Evolutionary conservation across 2,888 invertebrate genomes (phyloP), one percentile per base, ranked within the genome.

Genomic region (Lasioglossum malachurum): DNA sequence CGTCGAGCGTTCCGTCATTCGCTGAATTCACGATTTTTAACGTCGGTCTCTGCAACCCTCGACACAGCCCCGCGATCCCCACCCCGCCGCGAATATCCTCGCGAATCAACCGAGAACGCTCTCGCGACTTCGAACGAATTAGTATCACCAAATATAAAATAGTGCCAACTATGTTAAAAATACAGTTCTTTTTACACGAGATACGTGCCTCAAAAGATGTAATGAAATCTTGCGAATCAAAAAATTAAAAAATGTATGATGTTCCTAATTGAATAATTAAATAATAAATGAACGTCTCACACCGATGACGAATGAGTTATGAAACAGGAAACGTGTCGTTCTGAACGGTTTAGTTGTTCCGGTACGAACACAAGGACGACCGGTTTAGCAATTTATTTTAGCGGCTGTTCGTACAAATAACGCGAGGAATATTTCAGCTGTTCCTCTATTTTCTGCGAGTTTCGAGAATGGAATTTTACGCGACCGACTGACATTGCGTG

Each of bases 1-100:
- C 27, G 38, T 27, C 44, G 19, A 71, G 49, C 53, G 53, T 78
- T 38, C 27, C 73, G 73, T 73, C 73, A 73, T 73, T 49, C 73
- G 73, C 46, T 46, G 31, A 31, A 71, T 53, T 46, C 53, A 41
- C 19, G 12, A 60, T 53, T 41, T 35, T 71, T 38, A 23, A 41
- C 71, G 67, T 4, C 38, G 67, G 38, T 4, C 67, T 31, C 16
- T 12, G n/a, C 64, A 8, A 31, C 31, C 64, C 64, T 31, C n/a
- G 57, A 57, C 57, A n/a, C 57, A 64, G 4, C 16, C 27, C 31
- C 14, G 16, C 64, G 16, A 3, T 3, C 16, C 5, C 8, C 64
- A 1, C 31, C 64, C 16, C 31, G 8, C 16, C 1, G 31, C 19
- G 31, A 31, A 64, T 19, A 31, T 64, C 31, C 64, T 64, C 64